A percentile compares a stretch with the other conserved stretches of the same genome.
Conservation (phyloP, 53 echinoderm and acorn worm genomes). For the Stichopus horrens region DNA sequence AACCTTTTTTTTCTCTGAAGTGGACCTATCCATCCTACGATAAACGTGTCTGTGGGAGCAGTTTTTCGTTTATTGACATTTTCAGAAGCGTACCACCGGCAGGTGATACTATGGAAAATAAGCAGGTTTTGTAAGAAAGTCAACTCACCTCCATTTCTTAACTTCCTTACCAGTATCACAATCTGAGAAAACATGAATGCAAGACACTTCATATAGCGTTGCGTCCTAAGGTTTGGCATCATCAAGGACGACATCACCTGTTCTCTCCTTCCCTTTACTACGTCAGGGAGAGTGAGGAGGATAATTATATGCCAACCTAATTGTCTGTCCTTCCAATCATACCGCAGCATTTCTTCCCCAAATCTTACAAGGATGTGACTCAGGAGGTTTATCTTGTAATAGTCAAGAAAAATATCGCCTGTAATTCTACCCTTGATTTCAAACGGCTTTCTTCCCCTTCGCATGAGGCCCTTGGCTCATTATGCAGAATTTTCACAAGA, state of each 20-base stretch:
- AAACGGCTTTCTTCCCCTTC: background rate
- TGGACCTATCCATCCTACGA: no score
- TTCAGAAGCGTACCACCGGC: no score
- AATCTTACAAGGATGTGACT: background rate
- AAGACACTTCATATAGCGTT: no score
- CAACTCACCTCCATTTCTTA: no score
- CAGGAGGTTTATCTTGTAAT: slow-evolving; percentile 18
- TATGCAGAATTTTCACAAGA: slow-evolving; percentile 37
- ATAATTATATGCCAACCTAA: background rate
- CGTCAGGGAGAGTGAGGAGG: background rate
- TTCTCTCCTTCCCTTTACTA: background rate
- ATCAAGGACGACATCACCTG: background rate
- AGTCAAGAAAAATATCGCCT: background rate
- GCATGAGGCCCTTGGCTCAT: slow-evolving; percentile 38
- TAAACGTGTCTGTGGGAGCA: no score
- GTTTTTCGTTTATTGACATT: no score
- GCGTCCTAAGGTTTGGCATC: no score
- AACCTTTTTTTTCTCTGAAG: no score
- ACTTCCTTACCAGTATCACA: no score
- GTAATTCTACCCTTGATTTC: slow-evolving; percentile 30
- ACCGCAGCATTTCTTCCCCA: background rate
- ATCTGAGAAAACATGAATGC: no score
- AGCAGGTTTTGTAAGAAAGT: no score
- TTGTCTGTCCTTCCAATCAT: slow-evolving; percentile 11
- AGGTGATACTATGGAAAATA: no score